Evolutionary conservation across 2,888 invertebrate genomes (phyloP), one percentile per base, ranked within the genome.

Genomic region (Molorchus minor): DNA sequence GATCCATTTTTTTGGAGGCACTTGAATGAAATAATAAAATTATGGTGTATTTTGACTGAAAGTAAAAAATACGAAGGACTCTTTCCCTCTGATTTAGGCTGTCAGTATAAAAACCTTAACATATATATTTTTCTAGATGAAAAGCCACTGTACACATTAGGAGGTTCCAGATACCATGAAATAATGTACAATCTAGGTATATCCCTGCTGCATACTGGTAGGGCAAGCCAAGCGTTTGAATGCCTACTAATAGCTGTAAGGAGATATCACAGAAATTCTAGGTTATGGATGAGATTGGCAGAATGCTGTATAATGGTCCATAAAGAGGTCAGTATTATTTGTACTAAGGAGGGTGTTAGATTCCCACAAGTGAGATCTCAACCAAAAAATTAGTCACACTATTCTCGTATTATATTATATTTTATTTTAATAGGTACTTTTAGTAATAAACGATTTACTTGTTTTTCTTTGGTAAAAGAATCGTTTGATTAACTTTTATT

Each of bases 261-360:
- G 64, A 87, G 91, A 57, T 93, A 92, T 74, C 93, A 93, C 62
- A 90, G 90, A 70, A 96, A 96, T 80, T 92, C 96, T 2, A 84
- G 93, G 55, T 84, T 98, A 35, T 98, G 98, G 97, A 82, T 96
- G 56, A 85, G 97, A 71, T 83, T 98, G 72, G 96, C 97, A 0
- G 98, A 98, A 80, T 95, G 96, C 75, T 95, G 95, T 78, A 91
- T 95, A 40, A 84, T 83, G 80, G 78, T 81, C n/a, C 81, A 84
- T 65, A 85, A 85, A 77, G 79, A 80, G 73, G 84, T 84, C 72
- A 73, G 72, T 10, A 40, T 1, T 12, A n/a, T n/a, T n/a, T n/a
- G n/a, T n/a, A n/a, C n/a, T n/a, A n/a, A n/a, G n/a, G n/a, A n/a
- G n/a, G n/a, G n/a, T n/a, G n/a, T n/a, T n/a, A n/a, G n/a, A n/a